These are phyloP conservation scores for Patella ulyssiponensis DNA, from an alignment of 2,888 invertebrate genomes.

Conservation along the genomic window DNA sequence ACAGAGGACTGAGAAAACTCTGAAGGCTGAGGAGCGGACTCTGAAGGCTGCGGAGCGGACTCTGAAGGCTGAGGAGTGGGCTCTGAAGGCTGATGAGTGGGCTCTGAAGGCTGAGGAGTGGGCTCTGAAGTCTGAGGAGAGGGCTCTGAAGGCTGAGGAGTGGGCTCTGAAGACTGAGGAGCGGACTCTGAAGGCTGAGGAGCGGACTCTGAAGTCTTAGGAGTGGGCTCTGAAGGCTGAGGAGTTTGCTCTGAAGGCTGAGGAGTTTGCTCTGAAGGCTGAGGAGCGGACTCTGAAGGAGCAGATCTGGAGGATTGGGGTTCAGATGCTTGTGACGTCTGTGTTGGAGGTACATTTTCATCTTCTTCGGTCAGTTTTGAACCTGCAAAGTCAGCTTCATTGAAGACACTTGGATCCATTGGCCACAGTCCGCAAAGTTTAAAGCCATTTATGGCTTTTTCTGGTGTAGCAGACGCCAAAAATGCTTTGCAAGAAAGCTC, in stretches of 20 bases:
- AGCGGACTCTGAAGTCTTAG: background rate
- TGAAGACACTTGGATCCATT: conserved; percentile 8
- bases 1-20: too few relatives aligned
- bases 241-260: background rate
- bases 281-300: background rate
- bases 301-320: background rate
- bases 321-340: too few relatives aligned
- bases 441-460: conserved; percentile 23
- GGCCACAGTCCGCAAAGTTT: conserved; percentile 23
- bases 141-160: too few relatives aligned
- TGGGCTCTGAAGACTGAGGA: too few relatives aligned
- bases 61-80: too few relatives aligned
- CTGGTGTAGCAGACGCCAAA: conserved; percentile 22
- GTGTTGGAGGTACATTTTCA: background rate
- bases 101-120: too few relatives aligned
- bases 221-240: background rate
- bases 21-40: too few relatives aligned
- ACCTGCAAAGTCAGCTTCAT: conserved; percentile 9
- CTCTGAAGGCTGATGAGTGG: too few relatives aligned
- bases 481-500: conserved; percentile 41
- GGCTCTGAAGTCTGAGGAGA: too few relatives aligned
- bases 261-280: background rate
- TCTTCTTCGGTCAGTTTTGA: conserved; percentile 7
- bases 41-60: too few relatives aligned
- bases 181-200: too few relatives aligned